Evolutionary conservation across 2,888 invertebrate species (phyloP), one percentile per base, ranked within the genome.

Genomic region (Drosophila incognita): DNA sequence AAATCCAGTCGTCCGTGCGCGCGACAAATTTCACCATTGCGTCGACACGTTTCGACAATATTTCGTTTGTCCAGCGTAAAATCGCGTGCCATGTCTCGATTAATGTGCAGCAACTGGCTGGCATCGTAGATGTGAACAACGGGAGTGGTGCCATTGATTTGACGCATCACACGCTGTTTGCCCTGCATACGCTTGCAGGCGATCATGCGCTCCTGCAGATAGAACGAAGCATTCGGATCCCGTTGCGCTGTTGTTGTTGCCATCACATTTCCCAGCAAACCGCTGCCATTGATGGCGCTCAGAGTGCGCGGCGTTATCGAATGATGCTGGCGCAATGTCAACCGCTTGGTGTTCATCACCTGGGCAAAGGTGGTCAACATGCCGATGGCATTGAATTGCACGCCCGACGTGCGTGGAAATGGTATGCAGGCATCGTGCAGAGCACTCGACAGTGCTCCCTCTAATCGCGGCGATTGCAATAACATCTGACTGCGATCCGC

Each of bases 371-470:
- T 97, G 0, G 98, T 98, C 67, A 99, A 93, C 64, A 96, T 95
- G 87, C 97, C 97, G 29, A 97, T 96, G 33, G 97, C 96, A 93
- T 97, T 98, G 94, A 99, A 99, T 87, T 97, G 96, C 0, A 98
- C 98, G 1, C 98, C 98, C 13, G 98, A 98, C 0, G 98, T 99
- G 62, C 98, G 94, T 0, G 99, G 99, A 93, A 98, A 99, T 0
- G 99, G 99, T 81, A 99, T 97, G 91, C 97, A 97, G 10, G 97
- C 96, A 90, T 97, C 97, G 60, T 93, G 93, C 7, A 93, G 69
- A 2, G 93, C 93, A 72, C 93, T 93, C 13, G 92, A 91, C 5
- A 93, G 69, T 0, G 93, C 93, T 10, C 93, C 93, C 65, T 93
- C 93, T 3, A 93, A 67, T 4, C 93, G 82, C 0, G 93, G 93